Conservation (phyloP, 2,113 vertebrate species). For the Bubo scandiacus region DNA sequence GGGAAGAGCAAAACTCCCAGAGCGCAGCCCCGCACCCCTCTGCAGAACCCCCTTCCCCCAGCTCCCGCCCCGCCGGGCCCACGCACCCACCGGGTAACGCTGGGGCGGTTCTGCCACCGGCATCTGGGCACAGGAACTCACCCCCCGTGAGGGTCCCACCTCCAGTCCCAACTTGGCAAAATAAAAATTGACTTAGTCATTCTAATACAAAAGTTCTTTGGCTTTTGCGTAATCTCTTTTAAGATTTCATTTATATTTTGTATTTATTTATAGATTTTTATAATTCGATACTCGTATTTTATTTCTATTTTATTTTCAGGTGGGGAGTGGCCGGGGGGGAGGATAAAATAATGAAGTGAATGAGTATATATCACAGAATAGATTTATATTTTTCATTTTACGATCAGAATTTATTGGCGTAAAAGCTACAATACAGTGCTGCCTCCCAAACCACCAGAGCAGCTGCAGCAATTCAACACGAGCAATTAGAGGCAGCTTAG, state of each 20-base stretch:
- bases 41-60: too few relatives aligned
- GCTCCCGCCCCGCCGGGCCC: neutral
- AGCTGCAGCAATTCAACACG: neutral
- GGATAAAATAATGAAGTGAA: neutral
- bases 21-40: accelerated
- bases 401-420: neutral
- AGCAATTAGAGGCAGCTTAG: neutral
- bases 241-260: neutral
- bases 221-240: neutral
- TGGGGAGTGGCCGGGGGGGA: neutral
- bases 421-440: neutral
- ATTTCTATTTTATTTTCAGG: neutral
- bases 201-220: neutral
- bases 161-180: neutral
- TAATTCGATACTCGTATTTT: neutral
- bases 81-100: too few relatives aligned
- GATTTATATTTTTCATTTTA: neutral
- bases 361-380: neutral
- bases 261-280: neutral
- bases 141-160: too few relatives aligned
- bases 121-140: too few relatives aligned
- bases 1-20: neutral
- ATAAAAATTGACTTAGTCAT: neutral
- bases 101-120: too few relatives aligned
- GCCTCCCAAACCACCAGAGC: neutral